These are phyloP conservation scores for Ceryle rudis DNA, from an alignment of 2,797 vertebrate genomes.

Conservation along the genomic window DNA sequence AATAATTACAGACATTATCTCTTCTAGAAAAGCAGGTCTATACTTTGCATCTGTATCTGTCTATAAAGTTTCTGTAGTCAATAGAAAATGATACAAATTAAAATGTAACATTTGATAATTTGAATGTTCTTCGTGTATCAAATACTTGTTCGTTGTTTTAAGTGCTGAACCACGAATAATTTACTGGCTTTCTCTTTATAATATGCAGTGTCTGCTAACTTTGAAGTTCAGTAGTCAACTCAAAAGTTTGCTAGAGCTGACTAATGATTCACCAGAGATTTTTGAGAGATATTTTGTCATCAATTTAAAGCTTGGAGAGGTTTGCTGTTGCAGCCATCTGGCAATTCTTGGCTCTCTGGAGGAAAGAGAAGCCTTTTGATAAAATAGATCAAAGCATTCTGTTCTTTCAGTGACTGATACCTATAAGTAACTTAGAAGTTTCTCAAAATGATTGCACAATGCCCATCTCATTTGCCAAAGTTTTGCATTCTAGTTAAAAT, in stretches of 20 bases:
- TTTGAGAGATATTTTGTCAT: constrained; percentile 39
- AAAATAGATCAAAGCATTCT: constrained; percentile 64
- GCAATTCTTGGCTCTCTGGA: constrained; percentile 64
- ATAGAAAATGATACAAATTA: background rate
- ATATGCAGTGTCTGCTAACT: background rate
- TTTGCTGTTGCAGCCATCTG: constrained; percentile 50
- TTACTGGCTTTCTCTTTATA: constrained; percentile 20
- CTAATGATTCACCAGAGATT: constrained; percentile 62
- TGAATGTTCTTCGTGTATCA: constrained; percentile 8
- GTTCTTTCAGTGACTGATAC: constrained; percentile 38
- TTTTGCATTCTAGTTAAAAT: background rate
- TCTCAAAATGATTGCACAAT: background rate
- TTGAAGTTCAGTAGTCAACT: constrained; percentile 47
- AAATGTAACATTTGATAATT: background rate
- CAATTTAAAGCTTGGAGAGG: constrained; percentile 27
- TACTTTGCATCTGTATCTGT: background rate
- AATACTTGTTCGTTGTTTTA: background rate
- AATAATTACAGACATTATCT: background rate
- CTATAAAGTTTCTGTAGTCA: background rate
- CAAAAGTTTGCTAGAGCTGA: constrained; percentile 34
- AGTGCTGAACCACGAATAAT: constrained; percentile 20
- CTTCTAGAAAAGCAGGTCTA: background rate
- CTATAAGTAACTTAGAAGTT: constrained; percentile 33
- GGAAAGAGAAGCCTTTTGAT: constrained; percentile 67
- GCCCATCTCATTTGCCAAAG: background rate